phyloP scores from a whole-genome alignment of 2,113 vertebrate species.

The Pollimyrus isidori region DNA sequence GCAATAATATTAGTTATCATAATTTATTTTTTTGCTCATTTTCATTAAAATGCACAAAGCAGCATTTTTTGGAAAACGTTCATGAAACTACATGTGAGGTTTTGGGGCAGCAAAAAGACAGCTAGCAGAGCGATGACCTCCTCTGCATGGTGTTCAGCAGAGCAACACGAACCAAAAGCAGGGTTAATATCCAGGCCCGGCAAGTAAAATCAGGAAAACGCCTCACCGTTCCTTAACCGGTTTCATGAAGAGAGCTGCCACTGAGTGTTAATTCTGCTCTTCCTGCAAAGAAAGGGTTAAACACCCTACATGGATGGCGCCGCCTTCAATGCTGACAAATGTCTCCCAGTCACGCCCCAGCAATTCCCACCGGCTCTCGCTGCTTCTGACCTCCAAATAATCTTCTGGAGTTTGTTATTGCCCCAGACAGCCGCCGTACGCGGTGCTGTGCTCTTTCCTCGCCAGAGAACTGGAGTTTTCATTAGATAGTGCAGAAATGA shows the following conservation, averaged over 20 bases:
- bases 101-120: background rate
- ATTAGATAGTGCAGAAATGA: background rate
- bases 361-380: background rate
- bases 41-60: background rate
- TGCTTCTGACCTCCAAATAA: background rate
- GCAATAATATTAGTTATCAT: background rate
- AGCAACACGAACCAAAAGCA: background rate
- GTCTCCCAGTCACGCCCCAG: background rate
- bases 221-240: background rate
- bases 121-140: background rate
- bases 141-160: background rate
- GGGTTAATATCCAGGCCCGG: background rate
- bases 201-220: background rate
- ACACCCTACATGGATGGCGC: background rate
- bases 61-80: background rate
- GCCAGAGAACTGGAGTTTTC: background rate
- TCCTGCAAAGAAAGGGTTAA: background rate
- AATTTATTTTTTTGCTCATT: background rate
- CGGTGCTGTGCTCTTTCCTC: background rate
- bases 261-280: background rate
- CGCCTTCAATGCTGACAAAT: background rate
- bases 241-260: background rate
- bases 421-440: background rate
- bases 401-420: background rate
- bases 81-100: background rate